phyloP scores from a whole-genome alignment of 2,113 vertebrate genomes.

The Amia ocellicauda region DNA sequence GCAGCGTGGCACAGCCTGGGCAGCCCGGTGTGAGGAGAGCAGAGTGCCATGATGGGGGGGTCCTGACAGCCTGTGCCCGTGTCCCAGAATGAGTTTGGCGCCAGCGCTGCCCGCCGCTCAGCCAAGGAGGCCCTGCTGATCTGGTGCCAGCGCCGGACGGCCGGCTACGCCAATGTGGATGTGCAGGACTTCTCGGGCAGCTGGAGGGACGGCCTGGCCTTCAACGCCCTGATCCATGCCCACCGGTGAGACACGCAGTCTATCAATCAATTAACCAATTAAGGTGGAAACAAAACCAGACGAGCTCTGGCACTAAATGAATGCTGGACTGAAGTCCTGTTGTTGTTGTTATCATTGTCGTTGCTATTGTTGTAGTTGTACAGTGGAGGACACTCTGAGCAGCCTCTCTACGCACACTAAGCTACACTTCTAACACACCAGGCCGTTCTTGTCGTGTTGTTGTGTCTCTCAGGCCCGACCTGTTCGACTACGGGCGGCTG shows the following conservation, averaged over 20 bases:
- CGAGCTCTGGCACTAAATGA: too few relatives aligned
- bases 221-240: constrained; percentile 83
- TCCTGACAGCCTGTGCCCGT: not conserved
- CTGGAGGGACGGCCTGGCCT: constrained; percentile 83
- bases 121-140: constrained; percentile 84
- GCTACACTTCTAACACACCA: too few relatives aligned
- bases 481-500: constrained; percentile 73
- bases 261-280: too few relatives aligned
- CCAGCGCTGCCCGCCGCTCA: constrained; percentile 66
- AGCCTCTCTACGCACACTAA: too few relatives aligned
- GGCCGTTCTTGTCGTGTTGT: constrained; percentile 40
- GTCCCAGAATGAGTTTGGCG: constrained; percentile 66
- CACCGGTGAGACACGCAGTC: constrained; percentile 68
- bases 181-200: constrained; percentile 84
- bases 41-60: not conserved
- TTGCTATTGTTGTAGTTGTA: too few relatives aligned
- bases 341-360: too few relatives aligned
- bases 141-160: constrained; percentile 87
- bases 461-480: constrained; percentile 70
- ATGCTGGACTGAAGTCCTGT: too few relatives aligned
- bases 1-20: too few relatives aligned
- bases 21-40: too few relatives aligned
- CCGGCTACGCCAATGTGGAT: constrained; percentile 68
- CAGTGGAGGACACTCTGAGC: too few relatives aligned
- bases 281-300: too few relatives aligned